phyloP scores from a whole-genome alignment of 30 jellyfish, hydroid and myxozoan genomes.

The Aurelia aurita region DNA sequence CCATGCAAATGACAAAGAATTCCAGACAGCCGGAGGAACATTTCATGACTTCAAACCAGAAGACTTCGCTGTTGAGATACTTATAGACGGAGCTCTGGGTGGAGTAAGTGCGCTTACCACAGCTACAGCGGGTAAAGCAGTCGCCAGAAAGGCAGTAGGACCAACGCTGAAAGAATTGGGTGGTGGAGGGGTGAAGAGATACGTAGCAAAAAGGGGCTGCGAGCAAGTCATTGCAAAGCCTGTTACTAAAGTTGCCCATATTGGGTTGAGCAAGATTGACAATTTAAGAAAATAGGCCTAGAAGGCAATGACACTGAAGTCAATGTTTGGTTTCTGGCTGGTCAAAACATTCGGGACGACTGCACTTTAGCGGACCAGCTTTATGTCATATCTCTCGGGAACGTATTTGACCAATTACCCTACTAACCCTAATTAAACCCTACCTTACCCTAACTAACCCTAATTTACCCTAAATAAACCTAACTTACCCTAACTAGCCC shows the following conservation, averaged over 20 bases:
- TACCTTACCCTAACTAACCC: too few relatives aligned
- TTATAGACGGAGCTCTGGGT: conserved; percentile 42
- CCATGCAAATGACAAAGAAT: conserved; percentile 45
- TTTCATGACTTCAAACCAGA: conserved; percentile 43
- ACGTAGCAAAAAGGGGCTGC: conserved; percentile 17
- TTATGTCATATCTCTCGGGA: too few relatives aligned
- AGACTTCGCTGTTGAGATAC: conserved; percentile 25
- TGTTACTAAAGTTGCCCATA: conserved; percentile 20
- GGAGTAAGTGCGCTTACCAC: conserved; percentile 33
- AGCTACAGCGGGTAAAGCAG: conserved; percentile 32
- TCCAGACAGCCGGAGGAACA: conserved; percentile 57
- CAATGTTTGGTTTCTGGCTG: too few relatives aligned
- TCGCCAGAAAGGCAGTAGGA: conserved; percentile 48
- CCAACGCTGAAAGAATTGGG: conserved; percentile 39
- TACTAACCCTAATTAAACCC: too few relatives aligned
- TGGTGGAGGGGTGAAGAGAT: conserved; percentile 56
- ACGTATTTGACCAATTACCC: too few relatives aligned
- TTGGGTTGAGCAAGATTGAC: conserved; percentile 12
- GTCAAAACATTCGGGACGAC: too few relatives aligned
- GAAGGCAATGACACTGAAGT: too few relatives aligned
- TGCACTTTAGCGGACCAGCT: too few relatives aligned
- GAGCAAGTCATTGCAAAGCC: conserved; percentile 43
- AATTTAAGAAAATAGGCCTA: conserved; percentile 42
- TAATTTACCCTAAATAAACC: too few relatives aligned
- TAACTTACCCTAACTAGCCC: too few relatives aligned